A percentile compares a stretch with the other conserved stretches of the same genome.
Evolutionary conservation across 2,113 vertebrate species (phyloP).

Genomic region (Hippocampus guttulatus): DNA sequence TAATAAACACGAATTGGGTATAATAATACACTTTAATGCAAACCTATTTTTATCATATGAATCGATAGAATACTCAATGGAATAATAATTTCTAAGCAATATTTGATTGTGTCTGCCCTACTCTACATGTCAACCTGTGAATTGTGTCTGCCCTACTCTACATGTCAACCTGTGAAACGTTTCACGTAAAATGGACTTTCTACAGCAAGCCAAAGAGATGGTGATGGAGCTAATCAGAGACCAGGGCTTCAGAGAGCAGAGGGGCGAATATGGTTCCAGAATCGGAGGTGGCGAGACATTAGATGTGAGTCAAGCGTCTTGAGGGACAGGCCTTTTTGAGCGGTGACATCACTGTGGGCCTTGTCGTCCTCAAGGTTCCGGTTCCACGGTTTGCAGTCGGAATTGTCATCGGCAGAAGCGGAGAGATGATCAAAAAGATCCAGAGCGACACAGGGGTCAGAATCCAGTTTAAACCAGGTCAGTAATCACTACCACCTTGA

Average conservation of each 20-base stretch:
- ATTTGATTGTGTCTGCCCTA: too few relatives aligned
- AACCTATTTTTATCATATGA: too few relatives aligned
- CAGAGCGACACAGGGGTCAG: slow-evolving; percentile 96
- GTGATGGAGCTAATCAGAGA: slow-evolving; percentile 98
- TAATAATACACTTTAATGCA: too few relatives aligned
- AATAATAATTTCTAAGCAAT: too few relatives aligned
- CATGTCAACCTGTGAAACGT: background rate
- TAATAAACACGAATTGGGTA: too few relatives aligned
- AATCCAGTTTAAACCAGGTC: slow-evolving; percentile 98
- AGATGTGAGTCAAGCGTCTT: slow-evolving; percentile 80
- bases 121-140: too few relatives aligned
- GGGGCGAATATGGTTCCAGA: slow-evolving; percentile 93
- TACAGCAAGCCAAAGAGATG: slow-evolving; percentile 99
- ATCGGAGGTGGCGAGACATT: slow-evolving; percentile 86
- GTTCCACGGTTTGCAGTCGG: slow-evolving; percentile 97
- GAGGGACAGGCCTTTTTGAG: background rate
- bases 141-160: background rate
- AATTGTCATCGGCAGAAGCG: slow-evolving; percentile 96
- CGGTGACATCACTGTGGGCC: background rate
- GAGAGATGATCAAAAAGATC: slow-evolving; percentile 99
- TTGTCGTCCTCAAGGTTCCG: slow-evolving; percentile 76
- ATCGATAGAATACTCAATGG: too few relatives aligned
- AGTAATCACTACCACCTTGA: slow-evolving; percentile 15
- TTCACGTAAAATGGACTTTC: background rate
- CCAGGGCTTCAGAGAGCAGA: slow-evolving; percentile 95